Conservation (phyloP, 2,888 invertebrate genomes). For the Hyposoter didymator region DNA sequence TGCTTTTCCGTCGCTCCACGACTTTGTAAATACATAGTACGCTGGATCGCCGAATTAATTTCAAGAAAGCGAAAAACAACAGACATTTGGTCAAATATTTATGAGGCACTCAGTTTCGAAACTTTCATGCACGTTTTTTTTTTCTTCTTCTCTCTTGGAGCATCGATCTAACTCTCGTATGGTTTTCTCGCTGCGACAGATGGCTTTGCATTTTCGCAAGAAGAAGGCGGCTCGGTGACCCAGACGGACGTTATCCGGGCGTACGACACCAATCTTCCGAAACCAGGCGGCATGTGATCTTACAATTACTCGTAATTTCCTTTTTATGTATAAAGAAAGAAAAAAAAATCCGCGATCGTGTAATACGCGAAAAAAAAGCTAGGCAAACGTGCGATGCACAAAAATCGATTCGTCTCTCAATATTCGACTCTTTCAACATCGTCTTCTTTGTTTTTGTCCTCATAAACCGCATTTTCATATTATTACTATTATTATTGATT, state of each 20-base stretch:
- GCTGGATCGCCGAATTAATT: constrained; percentile 31
- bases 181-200: constrained; percentile 85
- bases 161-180: neutral
- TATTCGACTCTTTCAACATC: neutral
- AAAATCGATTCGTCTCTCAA: constrained; percentile 32
- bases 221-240: constrained; percentile 97
- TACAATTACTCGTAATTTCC: constrained; percentile 70
- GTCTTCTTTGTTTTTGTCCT: constrained; percentile 3
- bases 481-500: no score
- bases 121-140: constrained; percentile 37
- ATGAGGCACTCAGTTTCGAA: constrained; percentile 35
- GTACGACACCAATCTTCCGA: constrained; percentile 96
- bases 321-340: constrained; percentile 56
- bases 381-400: constrained; percentile 65
- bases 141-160: neutral
- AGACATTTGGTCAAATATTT: constrained; percentile 5
- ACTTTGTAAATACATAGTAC: constrained; percentile 53
- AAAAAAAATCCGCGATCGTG: constrained; percentile 13
- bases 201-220: constrained; percentile 99
- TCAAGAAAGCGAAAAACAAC: constrained; percentile 2
- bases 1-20: constrained; percentile 62
- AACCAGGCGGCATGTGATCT: constrained; percentile 89
- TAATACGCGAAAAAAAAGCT: constrained; percentile 12
- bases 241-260: constrained; percentile 98
- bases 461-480: neutral